Evolutionary conservation across 2,797 vertebrate species (phyloP).

Genomic region (Melanotaenia parkinsoni): DNA sequence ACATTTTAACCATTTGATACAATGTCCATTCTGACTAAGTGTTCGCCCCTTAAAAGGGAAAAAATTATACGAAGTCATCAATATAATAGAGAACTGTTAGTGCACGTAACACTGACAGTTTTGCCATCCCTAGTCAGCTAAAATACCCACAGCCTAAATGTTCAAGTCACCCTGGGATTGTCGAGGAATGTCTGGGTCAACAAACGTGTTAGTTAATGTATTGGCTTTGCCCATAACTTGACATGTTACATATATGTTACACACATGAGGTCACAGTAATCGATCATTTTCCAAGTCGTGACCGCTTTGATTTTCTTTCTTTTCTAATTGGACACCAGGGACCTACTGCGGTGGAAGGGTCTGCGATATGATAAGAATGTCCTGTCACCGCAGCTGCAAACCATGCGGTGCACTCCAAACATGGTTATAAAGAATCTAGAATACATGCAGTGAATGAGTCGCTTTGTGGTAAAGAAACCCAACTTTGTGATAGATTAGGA

Average conservation of each 20-base stretch:
- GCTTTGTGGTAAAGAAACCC: conserved; percentile 13
- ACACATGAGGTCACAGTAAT: conserved; percentile 65
- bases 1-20: conserved; percentile 30
- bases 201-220: conserved; percentile 63
- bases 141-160: conserved; percentile 32
- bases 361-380: conserved; percentile 44
- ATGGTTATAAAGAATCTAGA: not conserved
- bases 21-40: conserved; percentile 29
- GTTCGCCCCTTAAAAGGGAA: not conserved
- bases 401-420: not conserved
- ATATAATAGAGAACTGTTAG: conserved; percentile 23
- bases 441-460: not conserved
- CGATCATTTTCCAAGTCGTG: conserved; percentile 63
- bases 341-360: conserved; percentile 1
- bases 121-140: conserved; percentile 12
- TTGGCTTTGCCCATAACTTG: conserved; percentile 66
- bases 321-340: conserved; percentile 73
- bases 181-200: conserved; percentile 55
- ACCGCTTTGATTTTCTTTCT: conserved; percentile 67
- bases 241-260: conserved; percentile 71
- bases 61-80: conserved; percentile 10
- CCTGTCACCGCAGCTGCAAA: conserved; percentile 30
- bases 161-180: conserved; percentile 50
- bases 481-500: conserved; percentile 5
- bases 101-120: conserved; percentile 23